Conservation (phyloP, 2,888 invertebrate genomes). For the Caenorhabditis japonica region DNA sequence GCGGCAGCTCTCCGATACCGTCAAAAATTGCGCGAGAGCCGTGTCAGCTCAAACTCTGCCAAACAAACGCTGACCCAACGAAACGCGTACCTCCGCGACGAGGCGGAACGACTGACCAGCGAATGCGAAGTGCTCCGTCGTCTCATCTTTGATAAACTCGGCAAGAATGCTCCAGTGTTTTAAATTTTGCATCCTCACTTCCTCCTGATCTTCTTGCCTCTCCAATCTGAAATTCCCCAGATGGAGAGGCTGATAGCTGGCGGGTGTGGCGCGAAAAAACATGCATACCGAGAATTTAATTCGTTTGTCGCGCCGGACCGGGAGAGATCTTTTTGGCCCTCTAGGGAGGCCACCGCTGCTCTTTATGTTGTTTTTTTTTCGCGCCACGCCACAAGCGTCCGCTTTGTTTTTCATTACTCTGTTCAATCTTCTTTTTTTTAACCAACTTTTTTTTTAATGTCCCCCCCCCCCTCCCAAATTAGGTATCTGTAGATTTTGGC, state of each 20-base stretch:
- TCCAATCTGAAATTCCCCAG: background rate
- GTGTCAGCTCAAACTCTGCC: conserved; percentile 18
- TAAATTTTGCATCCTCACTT: background rate
- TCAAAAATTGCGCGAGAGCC: conserved; percentile 56
- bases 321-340: conserved; percentile 19
- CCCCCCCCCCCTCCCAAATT: background rate
- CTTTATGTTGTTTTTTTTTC: conserved; percentile 14
- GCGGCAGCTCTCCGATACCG: conserved; percentile 72
- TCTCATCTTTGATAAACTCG: conserved; percentile 52
- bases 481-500: conserved; percentile 31
- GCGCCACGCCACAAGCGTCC: no score
- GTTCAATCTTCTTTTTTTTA: conserved; percentile 13
- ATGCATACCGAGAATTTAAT: conserved; percentile 19
- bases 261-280: conserved; percentile 13
- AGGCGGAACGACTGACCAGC: conserved; percentile 57
- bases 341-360: conserved; percentile 43
- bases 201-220: conserved; percentile 5
- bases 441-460: background rate
- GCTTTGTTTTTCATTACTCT: conserved; percentile 9
- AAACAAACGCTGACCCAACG: conserved; percentile 58
- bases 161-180: conserved; percentile 27
- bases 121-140: conserved; percentile 62
- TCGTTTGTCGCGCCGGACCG: conserved; percentile 43
- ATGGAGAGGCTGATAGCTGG: conserved; percentile 1
- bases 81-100: conserved; percentile 67